Evolutionary conservation across 2,888 invertebrate species (phyloP).

Genomic region (Ethmia dodecea): DNA sequence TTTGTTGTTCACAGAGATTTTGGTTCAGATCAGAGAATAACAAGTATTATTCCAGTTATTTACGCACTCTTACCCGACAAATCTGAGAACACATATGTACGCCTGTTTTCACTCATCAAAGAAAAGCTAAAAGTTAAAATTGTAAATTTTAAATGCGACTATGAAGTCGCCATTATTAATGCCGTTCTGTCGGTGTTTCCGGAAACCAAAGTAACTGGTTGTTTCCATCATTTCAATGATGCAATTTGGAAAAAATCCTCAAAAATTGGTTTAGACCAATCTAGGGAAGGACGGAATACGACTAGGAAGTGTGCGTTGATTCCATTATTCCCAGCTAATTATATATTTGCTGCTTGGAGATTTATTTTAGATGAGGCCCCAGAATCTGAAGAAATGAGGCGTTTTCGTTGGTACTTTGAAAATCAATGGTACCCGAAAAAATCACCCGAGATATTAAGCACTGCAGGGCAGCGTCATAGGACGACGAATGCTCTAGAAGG

Average conservation of each 20-base stretch:
- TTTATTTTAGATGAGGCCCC: neutral
- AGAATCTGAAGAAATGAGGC: neutral
- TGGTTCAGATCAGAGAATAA: conserved; percentile 5
- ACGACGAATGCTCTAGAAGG: neutral
- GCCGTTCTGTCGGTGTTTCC: conserved; percentile 7
- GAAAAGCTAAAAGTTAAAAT: conserved; percentile 6
- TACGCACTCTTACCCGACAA: conserved; percentile 7
- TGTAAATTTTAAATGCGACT: conserved; percentile 6
- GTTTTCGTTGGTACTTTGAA: neutral
- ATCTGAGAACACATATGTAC: conserved; percentile 5
- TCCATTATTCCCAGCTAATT: neutral
- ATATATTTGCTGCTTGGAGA: neutral
- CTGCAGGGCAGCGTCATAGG: neutral
- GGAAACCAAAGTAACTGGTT: conserved; percentile 4
- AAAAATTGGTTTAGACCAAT: conserved; percentile 3
- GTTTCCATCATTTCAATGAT: conserved; percentile 7
- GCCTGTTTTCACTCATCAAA: conserved; percentile 7
- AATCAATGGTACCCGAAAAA: neutral
- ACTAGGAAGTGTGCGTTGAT: neutral
- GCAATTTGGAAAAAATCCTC: conserved; percentile 6
- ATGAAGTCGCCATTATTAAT: conserved; percentile 8
- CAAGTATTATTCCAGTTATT: conserved; percentile 9
- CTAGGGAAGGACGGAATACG: neutral
- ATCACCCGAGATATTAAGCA: neutral
- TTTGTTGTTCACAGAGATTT: conserved; percentile 7